Percentiles rank a stretch among this genome's conserved stretches.
phyloP scores from a whole-genome alignment of 2,113 vertebrate species.

The Taxidea taxus region DNA sequence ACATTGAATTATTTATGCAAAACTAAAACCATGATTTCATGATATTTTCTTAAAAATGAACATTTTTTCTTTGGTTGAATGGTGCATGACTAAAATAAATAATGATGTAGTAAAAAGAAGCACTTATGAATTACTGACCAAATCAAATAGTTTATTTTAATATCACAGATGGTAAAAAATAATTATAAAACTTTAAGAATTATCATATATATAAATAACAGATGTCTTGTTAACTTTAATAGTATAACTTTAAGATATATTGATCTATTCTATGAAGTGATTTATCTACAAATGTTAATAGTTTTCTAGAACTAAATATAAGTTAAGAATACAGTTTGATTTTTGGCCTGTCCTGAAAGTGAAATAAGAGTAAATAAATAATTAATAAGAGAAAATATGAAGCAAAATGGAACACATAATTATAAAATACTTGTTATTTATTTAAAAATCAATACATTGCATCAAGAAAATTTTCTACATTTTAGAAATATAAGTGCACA shows the following conservation, averaged over 20 bases:
- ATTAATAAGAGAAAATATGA: neutral
- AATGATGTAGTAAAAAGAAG: neutral
- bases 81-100: neutral
- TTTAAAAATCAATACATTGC: neutral
- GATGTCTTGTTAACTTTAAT: neutral
- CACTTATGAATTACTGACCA: neutral
- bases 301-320: neutral
- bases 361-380: neutral
- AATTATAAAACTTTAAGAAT: neutral
- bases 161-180: neutral
- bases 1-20: neutral
- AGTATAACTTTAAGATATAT: neutral
- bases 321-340: neutral
- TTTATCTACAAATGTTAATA: neutral
- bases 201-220: neutral
- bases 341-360: neutral
- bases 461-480: neutral
- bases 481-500: constrained; percentile 16
- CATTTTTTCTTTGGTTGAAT: neutral
- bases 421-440: neutral
- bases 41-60: neutral
- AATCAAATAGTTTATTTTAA: neutral
- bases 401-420: neutral
- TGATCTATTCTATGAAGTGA: neutral
- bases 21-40: neutral